These are phyloP conservation scores for Leptatherina wallacei DNA, from an alignment of 2,797 vertebrate genomes.

Conservation along the genomic window DNA sequence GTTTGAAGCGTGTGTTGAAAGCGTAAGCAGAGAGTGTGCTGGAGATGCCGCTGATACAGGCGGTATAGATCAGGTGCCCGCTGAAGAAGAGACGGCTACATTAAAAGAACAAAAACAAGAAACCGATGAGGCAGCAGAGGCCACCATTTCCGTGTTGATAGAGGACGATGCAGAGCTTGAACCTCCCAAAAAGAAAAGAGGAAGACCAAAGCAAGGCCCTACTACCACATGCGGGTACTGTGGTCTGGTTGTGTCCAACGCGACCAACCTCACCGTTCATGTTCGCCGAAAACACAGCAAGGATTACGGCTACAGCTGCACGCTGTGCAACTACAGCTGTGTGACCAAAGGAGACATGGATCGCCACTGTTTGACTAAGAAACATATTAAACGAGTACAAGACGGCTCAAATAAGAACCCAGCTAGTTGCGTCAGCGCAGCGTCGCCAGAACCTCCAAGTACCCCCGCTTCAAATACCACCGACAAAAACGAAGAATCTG, in stretches of 20 bases:
- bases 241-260: constrained; percentile 93
- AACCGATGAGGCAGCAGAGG: constrained; percentile 48
- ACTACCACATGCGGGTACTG: constrained; percentile 91
- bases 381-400: constrained; percentile 89
- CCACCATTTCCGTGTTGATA: constrained; percentile 11
- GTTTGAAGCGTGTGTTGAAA: constrained; percentile 89
- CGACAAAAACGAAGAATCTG: constrained; percentile 45
- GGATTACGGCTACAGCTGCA: constrained; percentile 95
- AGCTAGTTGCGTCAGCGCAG: constrained; percentile 21
- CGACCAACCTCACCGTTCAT: constrained; percentile 95
- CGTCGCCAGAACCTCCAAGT: constrained; percentile 43
- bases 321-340: constrained; percentile 94
- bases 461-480: constrained; percentile 7
- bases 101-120: constrained; percentile 38
- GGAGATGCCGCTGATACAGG: constrained; percentile 45
- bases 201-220: constrained; percentile 85
- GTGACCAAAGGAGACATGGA: constrained; percentile 99
- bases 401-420: constrained; percentile 58
- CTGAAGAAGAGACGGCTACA: constrained; percentile 21
- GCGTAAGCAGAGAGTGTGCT: constrained; percentile 55
- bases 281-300: constrained; percentile 96
- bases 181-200: constrained; percentile 84
- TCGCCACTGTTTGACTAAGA: constrained; percentile 96
- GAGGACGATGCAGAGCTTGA: constrained; percentile 62
- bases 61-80: constrained; percentile 53